Percentiles rank a stretch among this genome's conserved stretches.
Conservation (phyloP, 2,888 invertebrate genomes). For the Oligia fasciuncula region DNA sequence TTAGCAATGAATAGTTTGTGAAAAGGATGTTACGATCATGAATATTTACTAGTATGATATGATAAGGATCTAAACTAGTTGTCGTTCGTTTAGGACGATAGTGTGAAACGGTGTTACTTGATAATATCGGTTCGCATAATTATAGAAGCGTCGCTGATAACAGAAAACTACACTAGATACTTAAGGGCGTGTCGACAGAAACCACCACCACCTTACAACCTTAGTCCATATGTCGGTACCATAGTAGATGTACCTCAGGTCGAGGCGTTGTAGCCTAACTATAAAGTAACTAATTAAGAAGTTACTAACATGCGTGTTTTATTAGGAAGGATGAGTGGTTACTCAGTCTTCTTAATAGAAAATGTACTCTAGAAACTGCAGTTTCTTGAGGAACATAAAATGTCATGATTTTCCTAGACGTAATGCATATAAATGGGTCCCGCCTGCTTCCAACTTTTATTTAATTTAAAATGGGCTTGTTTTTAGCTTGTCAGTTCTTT, state of each 20-base stretch:
- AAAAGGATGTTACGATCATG: slow-evolving; percentile 15
- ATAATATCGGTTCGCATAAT: slow-evolving; percentile 49
- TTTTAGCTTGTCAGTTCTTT: too few species aligned
- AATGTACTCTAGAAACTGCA: too few species aligned
- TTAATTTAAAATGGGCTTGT: too few species aligned
- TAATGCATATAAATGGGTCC: too few species aligned
- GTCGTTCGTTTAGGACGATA: slow-evolving; percentile 33
- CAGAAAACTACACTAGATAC: neutral
- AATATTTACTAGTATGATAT: slow-evolving; percentile 35
- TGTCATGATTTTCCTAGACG: too few species aligned
- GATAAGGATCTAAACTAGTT: slow-evolving; percentile 38
- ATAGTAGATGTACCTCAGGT: too few species aligned
- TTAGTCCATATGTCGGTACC: too few species aligned
- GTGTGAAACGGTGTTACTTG: slow-evolving; percentile 37
- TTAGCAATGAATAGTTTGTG: slow-evolving; percentile 2
- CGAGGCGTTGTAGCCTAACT: neutral
- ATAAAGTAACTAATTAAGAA: too few species aligned
- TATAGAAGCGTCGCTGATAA: slow-evolving; percentile 15
- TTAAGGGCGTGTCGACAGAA: neutral
- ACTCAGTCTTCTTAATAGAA: too few species aligned
- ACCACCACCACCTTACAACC: too few species aligned
- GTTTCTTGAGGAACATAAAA: neutral
- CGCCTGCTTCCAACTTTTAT: too few species aligned
- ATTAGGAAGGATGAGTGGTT: neutral
- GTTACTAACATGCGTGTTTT: neutral